phyloP scores from a whole-genome alignment of 2,113 vertebrate genomes.

The Ceuthmochares aereus region DNA sequence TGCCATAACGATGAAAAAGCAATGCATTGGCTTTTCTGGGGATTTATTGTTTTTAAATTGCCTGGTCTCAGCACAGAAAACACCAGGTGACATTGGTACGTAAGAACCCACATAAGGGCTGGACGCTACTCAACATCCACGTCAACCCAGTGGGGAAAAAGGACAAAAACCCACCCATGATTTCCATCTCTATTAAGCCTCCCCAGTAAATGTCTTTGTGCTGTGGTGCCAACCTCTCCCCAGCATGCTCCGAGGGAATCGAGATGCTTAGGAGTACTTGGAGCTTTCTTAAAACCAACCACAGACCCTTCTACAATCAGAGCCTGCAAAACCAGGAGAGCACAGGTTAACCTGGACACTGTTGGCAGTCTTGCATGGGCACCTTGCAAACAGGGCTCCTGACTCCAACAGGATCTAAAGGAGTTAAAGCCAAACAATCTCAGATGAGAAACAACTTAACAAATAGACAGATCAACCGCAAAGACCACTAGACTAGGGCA shows the following conservation, averaged over 20 bases:
- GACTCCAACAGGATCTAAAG: background rate
- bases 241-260: background rate
- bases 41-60: background rate
- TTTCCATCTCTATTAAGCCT: background rate
- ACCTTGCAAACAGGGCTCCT: no score
- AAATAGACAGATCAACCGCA: background rate
- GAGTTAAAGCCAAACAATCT: background rate
- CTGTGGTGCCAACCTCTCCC: background rate
- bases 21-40: background rate
- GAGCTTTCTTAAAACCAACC: background rate
- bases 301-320: background rate
- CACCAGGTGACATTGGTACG: background rate
- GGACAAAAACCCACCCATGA: background rate
- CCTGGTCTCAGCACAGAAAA: background rate
- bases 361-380: no score
- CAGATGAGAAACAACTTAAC: background rate
- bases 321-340: background rate
- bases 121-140: background rate
- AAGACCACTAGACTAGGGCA: background rate
- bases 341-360: accelerated
- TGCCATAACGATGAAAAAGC: conserved; percentile 48
- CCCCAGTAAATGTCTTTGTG: background rate
- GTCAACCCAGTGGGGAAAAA: background rate
- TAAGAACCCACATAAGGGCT: background rate
- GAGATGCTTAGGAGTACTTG: background rate